These are phyloP conservation scores for Magallana angulata DNA, from an alignment of 1,140 invertebrate genomes.

Conservation along the genomic window DNA sequence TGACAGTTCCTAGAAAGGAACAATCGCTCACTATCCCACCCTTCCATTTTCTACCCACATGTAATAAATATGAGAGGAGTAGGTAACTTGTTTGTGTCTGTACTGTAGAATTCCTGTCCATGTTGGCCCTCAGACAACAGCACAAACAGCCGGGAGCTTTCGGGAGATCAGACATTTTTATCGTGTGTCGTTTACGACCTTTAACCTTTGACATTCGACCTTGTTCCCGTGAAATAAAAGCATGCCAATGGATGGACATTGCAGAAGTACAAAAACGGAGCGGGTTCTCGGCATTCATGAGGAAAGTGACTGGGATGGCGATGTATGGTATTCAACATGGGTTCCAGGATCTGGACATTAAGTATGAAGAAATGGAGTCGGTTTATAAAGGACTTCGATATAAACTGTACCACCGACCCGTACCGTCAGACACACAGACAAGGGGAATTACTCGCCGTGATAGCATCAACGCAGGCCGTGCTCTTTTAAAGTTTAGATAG, in stretches of 20 bases:
- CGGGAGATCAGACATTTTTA: conserved; percentile 91
- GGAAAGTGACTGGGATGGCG: conserved; percentile 64
- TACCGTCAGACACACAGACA: conserved; percentile 29
- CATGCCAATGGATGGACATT: conserved; percentile 87
- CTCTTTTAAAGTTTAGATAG: not conserved
- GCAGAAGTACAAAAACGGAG: conserved; percentile 59
- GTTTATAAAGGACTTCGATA: conserved; percentile 70
- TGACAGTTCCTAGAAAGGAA: not conserved
- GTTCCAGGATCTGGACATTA: conserved; percentile 72
- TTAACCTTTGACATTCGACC: conserved; percentile 83
- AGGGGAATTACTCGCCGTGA: not conserved
- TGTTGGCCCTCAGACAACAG: conserved; percentile 86
- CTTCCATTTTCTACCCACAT: not conserved
- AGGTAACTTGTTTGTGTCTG: not conserved
- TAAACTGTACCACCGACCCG: conserved; percentile 66
- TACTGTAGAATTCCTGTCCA: conserved; percentile 84
- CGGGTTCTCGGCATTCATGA: conserved; percentile 64
- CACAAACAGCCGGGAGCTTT: conserved; percentile 86
- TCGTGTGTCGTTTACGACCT: conserved; percentile 87
- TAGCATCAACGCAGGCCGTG: not conserved
- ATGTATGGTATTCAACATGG: conserved; percentile 67
- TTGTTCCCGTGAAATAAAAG: conserved; percentile 87
- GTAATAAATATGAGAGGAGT: not conserved
- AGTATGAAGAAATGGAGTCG: conserved; percentile 65
- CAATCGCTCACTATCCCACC: not conserved